Conservation (phyloP, 2,797 vertebrate genomes). For the Gallinago stenura region DNA sequence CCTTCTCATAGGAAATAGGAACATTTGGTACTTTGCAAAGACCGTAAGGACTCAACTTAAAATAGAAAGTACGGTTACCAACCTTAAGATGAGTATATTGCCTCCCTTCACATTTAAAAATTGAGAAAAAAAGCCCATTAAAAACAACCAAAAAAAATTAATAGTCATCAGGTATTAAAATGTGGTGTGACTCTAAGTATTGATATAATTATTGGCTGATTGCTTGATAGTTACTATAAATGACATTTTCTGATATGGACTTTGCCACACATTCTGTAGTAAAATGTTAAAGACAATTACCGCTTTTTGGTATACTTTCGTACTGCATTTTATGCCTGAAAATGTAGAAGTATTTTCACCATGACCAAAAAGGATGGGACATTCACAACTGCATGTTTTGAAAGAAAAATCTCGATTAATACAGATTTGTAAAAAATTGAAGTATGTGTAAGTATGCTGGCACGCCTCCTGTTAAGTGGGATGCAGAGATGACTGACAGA, state of each 20-base stretch:
- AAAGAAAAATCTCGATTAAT: neutral
- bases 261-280: neutral
- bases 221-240: neutral
- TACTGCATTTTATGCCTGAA: neutral
- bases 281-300: neutral
- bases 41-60: neutral
- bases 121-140: neutral
- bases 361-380: neutral
- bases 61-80: conserved; percentile 19
- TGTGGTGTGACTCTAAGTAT: neutral
- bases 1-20: conserved; percentile 10
- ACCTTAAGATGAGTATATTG: neutral
- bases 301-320: neutral
- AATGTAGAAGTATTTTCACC: neutral
- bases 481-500: neutral
- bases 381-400: neutral
- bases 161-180: neutral
- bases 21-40: conserved; percentile 43
- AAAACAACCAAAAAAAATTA: neutral
- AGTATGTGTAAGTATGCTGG: neutral
- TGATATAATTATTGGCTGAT: neutral
- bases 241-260: neutral
- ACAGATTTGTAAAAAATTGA: neutral
- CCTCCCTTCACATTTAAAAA: neutral
- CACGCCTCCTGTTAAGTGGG: neutral